Base-by-base conservation (phyloP, 2,888 invertebrate genomes). In the Liposcelis brunnea region DNA sequence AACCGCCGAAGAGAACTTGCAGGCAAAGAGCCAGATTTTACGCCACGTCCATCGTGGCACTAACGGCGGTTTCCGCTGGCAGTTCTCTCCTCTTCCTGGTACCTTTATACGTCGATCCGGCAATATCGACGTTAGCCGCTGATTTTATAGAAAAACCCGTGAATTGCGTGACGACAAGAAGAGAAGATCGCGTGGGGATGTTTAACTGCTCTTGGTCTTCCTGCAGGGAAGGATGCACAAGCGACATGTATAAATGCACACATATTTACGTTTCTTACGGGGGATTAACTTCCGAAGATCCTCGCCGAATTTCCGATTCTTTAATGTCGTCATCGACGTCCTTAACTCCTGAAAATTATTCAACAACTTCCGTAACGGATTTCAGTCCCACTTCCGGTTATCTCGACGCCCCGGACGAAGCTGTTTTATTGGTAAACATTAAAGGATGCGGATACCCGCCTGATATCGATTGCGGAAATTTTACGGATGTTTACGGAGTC, bases 391-490 rank as follows among this genome's bases (percentile, higher is more conserved):
- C 21, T 35, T 47, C 45, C 18, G 49, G 51, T 48, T 51, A 52
- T 47, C 50, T 42, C 35, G 48, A 35, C 49, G 31, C 42, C 50
- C 68, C 70, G 64, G 66, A 70, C 21, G 73, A 74, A 42, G 77
- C 75, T 3, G 71, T 75, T 35, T 65, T 84, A 42, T 71, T 79
- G 58, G 81, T 83, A 44, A 84, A 84, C 63, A 81, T 83, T 58
- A 84, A 83, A 59, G 84, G 84, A 46, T 84, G 84, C 61, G 84
- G 84, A 7, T 84, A 83, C 59, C 84, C 84, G 11, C 84, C 84
- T 33, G 65, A 68, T 42, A 80, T 84, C 47, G 74, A 78, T 55
- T 84, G 84, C 63, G 71, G 73, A 52, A 80, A 80, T 59, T 84
- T 83, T 60, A 79, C 80, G 10, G 70, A 70, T 46, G 71, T 70